Conservation (phyloP, 2,797 vertebrate species). For the Iguana delicatissima region DNA sequence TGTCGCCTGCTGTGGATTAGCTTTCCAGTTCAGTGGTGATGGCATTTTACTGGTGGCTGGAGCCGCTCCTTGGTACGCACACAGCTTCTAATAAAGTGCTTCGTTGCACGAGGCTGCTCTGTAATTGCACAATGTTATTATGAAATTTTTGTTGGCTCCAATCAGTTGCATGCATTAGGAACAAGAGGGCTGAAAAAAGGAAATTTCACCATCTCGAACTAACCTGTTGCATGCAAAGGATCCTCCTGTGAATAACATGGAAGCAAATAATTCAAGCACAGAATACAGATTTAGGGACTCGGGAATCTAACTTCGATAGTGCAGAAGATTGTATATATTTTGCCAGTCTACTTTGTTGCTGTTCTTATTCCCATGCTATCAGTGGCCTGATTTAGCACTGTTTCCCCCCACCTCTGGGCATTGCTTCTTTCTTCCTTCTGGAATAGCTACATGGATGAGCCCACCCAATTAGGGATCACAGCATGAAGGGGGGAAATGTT, state of each 20-base stretch:
- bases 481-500: no score
- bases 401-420: no score
- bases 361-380: no score
- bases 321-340: no score
- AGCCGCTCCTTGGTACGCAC: conserved; percentile 4
- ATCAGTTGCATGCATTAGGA: conserved; percentile 7
- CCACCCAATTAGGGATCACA: no score
- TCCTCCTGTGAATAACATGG: neutral
- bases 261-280: neutral
- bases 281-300: neutral
- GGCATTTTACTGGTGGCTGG: conserved; percentile 33
- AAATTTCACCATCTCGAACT: neutral
- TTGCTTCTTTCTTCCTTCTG: no score
- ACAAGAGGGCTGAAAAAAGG: neutral
- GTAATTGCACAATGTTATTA: neutral
- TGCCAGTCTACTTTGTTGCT: no score
- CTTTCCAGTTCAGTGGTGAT: conserved; percentile 20
- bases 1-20: neutral
- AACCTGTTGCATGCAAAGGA: neutral
- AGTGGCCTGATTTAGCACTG: no score
- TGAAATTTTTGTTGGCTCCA: conserved; percentile 20
- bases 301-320: no score
- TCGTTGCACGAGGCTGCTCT: neutral
- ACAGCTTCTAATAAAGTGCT: conserved; percentile 37
- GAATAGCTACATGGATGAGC: no score